Evolutionary conservation across 92 coral and sea anemone species (phyloP), one percentile per base, ranked within the genome.

Genomic region (Pocillopora meandrina): DNA sequence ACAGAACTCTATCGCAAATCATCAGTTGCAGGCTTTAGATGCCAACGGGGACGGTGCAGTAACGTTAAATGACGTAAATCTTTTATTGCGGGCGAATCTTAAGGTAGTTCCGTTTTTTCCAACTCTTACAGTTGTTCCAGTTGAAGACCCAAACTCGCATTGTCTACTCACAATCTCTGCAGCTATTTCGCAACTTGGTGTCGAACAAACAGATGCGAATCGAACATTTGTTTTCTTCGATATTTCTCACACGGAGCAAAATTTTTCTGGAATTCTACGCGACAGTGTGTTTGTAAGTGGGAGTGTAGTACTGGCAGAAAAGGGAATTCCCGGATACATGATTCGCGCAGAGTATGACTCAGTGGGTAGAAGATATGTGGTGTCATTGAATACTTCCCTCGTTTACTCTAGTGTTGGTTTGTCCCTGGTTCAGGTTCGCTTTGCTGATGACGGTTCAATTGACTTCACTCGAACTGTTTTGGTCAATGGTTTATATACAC

Each of bases 1-100:
- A 56, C 79, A 89, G 87, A 70, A 76, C 15, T 47, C 80, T 17
- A 80, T 80, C 56, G 56, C 71, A 61, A 79, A 84, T 19, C 76
- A 74, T 62, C 92, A 89, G 75, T 58, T 85, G 55, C 81, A 75
- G 74, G 82, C 87, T 9, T 74, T 89, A 79, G 92, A 89, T 58
- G 86, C 89, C 0, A 88, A 89, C 26, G 90, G 92, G 2, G 78
- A 89, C 33, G 92, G 92, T 12, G 72, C 82, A 68, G 72, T 89
- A 65, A 61, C 82, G 59, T 72, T 77, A 21, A 68, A 74, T 62
- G 92, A 89, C 74, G 92, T 87, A 6, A 76, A 85, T 67, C 83
- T 79, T 34, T 78, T 89, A 10, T 65, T 89, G 61, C 68, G 56
- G 26, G 92, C 89, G 35, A 64, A 71, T 61, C 65, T 82, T 55